A percentile compares a stretch with the other conserved stretches of the same genome.
These are phyloP conservation scores for Aphelenchoides fujianensis DNA, from an alignment of 1,140 invertebrate species.

Conservation along the genomic window DNA sequence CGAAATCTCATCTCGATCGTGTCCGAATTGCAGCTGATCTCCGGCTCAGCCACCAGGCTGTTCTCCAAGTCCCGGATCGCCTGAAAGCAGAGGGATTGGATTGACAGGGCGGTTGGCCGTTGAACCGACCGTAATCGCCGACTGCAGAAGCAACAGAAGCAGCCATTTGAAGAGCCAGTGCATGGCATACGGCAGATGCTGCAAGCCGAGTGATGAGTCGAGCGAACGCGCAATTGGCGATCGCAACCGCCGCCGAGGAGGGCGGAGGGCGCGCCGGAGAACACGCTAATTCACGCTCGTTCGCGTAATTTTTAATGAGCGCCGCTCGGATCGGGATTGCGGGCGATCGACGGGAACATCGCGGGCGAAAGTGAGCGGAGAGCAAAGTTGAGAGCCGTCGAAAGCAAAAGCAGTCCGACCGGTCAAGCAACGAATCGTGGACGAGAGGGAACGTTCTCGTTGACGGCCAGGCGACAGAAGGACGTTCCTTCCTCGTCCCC, in stretches of 20 bases:
- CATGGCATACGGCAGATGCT: not conserved
- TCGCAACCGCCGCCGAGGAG: not conserved
- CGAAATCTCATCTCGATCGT: conserved; percentile 61
- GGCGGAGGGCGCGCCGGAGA: not conserved
- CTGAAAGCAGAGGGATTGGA: conserved; percentile 11
- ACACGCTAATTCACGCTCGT: conserved; percentile 1
- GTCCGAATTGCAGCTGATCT: conserved; percentile 58
- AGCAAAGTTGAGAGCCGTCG: not conserved
- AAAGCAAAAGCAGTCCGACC: not conserved
- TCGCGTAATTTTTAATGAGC: not conserved
- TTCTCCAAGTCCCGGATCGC: conserved; percentile 46
- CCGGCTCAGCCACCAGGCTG: conserved; percentile 49
- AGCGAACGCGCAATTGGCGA: not conserved
- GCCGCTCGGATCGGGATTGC: not conserved
- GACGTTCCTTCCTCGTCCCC: too few relatives aligned
- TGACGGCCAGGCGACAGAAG: not conserved
- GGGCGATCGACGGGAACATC: not conserved
- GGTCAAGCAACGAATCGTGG: not conserved
- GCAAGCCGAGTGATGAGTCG: not conserved
- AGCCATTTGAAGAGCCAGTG: not conserved
- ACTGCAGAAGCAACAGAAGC: not conserved
- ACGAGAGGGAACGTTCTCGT: not conserved
- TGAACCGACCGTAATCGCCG: not conserved
- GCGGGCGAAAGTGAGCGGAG: too few relatives aligned
- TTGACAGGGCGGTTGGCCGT: not conserved